Evolutionary conservation across 2,888 invertebrate species (phyloP), one percentile per base, ranked within the genome.

Genomic region (Julus scanicus): DNA sequence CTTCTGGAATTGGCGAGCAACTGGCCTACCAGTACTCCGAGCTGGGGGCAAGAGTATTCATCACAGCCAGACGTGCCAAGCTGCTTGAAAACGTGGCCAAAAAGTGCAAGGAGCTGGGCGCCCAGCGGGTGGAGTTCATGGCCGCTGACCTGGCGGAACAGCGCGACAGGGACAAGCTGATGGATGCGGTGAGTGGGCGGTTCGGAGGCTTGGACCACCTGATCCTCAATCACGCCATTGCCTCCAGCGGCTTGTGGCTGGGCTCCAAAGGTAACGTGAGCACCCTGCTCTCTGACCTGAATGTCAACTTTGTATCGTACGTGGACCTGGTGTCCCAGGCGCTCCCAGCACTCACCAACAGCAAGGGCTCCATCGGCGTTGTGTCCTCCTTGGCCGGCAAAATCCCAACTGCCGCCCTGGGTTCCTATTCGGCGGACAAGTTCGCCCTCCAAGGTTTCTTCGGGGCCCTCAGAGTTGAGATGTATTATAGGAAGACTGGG

Each of bases 251-350:
- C 20, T 11, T 86, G 8, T 86, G 86, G 86, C n/a, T 53, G n/a
- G 86, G 86, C 57, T 48, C n/a, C 48, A 37, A 48, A 8, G 49
- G 8, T 6, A 53, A 86, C 53, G n/a, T 86, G n/a, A 53, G n/a
- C 11, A 5, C n/a, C 17, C n/a, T 86, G 53, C 5, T 48, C 15
- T 11, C 8, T 11, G 17, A n/a, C 17, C n/a, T 91, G 8, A 90
- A 91, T 40, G 90, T 92, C 44, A 92, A 92, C 90, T 91, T 91
- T 90, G 89, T 90, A 83, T 91, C 92, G 0, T 92, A 92, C 89
- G 91, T 92, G 17, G 90, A 91, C 89, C 90, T 92, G 48, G 90
- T 92, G 2, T 91, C 92, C 2, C 90, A 91, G 84, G 90, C 91
- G 15, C 87, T 91, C 89, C 91, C 91, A 83, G 89, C 90, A 29